These are phyloP conservation scores for Osmoderma eremita DNA, from an alignment of 2,888 invertebrate species.

Conservation along the genomic window DNA sequence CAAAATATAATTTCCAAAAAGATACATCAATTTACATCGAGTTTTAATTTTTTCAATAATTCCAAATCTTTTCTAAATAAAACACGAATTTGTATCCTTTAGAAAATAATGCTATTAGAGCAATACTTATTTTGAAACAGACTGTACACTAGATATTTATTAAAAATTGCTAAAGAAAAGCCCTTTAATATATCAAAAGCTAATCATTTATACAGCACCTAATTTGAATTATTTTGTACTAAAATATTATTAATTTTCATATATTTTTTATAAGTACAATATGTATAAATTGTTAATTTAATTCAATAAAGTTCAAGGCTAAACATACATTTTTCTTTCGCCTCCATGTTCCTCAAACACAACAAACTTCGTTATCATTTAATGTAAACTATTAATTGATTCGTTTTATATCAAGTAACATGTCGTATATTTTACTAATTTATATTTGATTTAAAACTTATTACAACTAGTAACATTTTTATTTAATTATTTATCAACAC, in stretches of 20 bases:
- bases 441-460: constrained; percentile 11
- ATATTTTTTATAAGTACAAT: constrained; percentile 18
- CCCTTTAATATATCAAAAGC: too few relatives aligned
- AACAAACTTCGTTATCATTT: neutral
- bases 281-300: constrained; percentile 11
- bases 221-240: constrained; percentile 38
- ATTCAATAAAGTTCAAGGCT: constrained; percentile 20
- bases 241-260: constrained; percentile 20
- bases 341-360: neutral
- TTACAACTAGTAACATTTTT: constrained; percentile 27
- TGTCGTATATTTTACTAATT: neutral
- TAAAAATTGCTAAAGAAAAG: neutral
- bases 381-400: neutral
- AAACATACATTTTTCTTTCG: constrained; percentile 19
- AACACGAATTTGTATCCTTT: too few relatives aligned
- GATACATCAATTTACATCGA: too few relatives aligned
- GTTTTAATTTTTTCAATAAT: too few relatives aligned
- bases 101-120: too few relatives aligned
- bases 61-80: too few relatives aligned
- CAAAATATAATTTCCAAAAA: too few relatives aligned
- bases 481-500: too few relatives aligned
- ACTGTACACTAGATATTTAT: neutral
- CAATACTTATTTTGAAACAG: too few relatives aligned
- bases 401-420: neutral
- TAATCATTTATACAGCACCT: constrained; percentile 27